These are phyloP conservation scores for Parnassius smintheus DNA, from an alignment of 2,888 invertebrate genomes.

Conservation along the genomic window DNA sequence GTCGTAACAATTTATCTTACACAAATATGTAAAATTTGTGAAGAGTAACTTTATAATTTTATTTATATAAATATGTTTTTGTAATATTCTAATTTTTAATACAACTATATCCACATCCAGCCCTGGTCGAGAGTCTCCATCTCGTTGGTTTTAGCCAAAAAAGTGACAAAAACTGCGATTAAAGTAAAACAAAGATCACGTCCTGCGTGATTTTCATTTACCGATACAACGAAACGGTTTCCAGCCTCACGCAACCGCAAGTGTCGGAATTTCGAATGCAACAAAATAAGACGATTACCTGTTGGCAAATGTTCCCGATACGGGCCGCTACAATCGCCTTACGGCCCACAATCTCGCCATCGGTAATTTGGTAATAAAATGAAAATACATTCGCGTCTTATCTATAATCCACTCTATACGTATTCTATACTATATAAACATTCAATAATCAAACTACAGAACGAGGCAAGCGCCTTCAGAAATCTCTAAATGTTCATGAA, in stretches of 20 bases:
- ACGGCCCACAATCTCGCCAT: slow-evolving; percentile 64
- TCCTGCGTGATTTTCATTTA: slow-evolving; percentile 21
- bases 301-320: slow-evolving; percentile 74
- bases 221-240: slow-evolving; percentile 25
- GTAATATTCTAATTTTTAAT: too few species aligned
- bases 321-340: slow-evolving; percentile 60
- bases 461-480: slow-evolving; percentile 44
- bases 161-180: neutral
- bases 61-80: too few species aligned
- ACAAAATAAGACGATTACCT: slow-evolving; percentile 71
- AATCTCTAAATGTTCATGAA: slow-evolving; percentile 38
- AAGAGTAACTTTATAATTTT: too few species aligned
- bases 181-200: slow-evolving; percentile 23
- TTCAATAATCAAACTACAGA: slow-evolving; percentile 39
- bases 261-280: slow-evolving; percentile 55
- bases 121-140: too few species aligned
- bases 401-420: slow-evolving; percentile 76
- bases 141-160: neutral
- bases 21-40: too few species aligned
- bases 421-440: slow-evolving; percentile 73
- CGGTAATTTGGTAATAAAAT: slow-evolving; percentile 83
- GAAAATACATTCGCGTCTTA: slow-evolving; percentile 77
- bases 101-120: too few species aligned
- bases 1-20: too few species aligned
- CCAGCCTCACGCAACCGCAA: slow-evolving; percentile 37